Conservation (phyloP, 2,888 invertebrate genomes). For the Cephus pygmeus region DNA sequence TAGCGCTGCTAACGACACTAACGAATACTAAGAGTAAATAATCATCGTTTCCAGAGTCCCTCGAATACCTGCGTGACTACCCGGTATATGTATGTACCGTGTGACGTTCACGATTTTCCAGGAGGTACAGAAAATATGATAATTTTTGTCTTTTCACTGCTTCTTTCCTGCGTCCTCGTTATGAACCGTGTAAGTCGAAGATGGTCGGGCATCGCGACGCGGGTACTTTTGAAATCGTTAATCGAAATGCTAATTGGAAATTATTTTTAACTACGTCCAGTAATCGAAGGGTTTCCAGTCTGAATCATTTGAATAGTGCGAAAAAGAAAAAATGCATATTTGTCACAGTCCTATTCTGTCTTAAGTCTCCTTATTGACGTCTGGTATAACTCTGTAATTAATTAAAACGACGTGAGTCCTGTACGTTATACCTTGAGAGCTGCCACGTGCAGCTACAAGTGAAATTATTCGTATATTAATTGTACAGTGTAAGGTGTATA, state of each 20-base stretch:
- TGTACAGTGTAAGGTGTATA: slow-evolving; percentile 49
- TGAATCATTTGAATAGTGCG: background rate
- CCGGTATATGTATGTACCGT: slow-evolving; percentile 27
- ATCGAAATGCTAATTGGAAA: background rate
- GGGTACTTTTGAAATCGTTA: background rate
- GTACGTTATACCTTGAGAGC: background rate
- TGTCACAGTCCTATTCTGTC: background rate
- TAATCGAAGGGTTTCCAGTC: background rate
- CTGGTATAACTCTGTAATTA: background rate
- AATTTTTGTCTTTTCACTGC: slow-evolving; percentile 22
- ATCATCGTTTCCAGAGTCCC: slow-evolving; percentile 29
- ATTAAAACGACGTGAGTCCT: background rate
- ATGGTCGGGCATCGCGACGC: background rate
- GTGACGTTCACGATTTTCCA: slow-evolving; percentile 13
- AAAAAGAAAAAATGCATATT: background rate
- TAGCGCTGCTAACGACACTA: background rate
- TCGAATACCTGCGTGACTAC: slow-evolving; percentile 24
- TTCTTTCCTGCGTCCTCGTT: slow-evolving; percentile 10
- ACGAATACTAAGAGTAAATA: background rate
- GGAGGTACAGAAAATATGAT: slow-evolving; percentile 17
- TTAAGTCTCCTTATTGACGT: background rate
- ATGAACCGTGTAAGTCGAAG: background rate
- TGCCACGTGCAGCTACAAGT: slow-evolving; percentile 39
- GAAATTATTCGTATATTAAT: slow-evolving; percentile 52
- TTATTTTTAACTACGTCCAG: background rate